phyloP scores from a whole-genome alignment of 2,888 invertebrate species.

The Trichacis sp. region DNA sequence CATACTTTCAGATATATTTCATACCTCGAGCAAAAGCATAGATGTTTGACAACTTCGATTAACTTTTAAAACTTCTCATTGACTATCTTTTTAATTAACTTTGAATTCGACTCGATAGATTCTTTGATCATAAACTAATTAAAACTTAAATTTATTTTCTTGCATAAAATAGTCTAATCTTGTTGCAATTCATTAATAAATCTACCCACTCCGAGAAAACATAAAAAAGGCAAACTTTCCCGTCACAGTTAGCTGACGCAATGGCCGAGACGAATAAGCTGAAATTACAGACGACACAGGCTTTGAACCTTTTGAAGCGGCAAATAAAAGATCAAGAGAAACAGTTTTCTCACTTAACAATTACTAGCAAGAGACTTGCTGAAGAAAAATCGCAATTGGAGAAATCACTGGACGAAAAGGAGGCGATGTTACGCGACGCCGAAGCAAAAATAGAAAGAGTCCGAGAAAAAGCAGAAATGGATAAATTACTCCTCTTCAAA shows the following conservation, averaged over 20 bases:
- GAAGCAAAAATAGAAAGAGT: slow-evolving; percentile 46
- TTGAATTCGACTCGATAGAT: no score
- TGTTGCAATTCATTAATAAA: no score
- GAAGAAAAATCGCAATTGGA: slow-evolving; percentile 51
- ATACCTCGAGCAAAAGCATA: no score
- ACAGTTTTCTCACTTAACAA: slow-evolving; percentile 51
- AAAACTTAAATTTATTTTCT: no score
- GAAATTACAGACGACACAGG: slow-evolving; percentile 45
- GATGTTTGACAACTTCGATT: no score
- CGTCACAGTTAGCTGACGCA: slow-evolving; percentile 40
- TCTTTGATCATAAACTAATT: no score
- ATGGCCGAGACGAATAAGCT: slow-evolving; percentile 40
- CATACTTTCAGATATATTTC: no score
- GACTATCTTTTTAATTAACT: no score
- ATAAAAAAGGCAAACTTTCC: background rate
- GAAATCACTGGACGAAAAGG: slow-evolving; percentile 47
- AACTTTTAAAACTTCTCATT: no score
- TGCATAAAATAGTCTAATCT: no score
- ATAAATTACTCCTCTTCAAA: slow-evolving; percentile 46
- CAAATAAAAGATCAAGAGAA: slow-evolving; percentile 52
- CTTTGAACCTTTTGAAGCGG: slow-evolving; percentile 47
- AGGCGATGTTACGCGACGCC: slow-evolving; percentile 34
- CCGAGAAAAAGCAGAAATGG: slow-evolving; percentile 45
- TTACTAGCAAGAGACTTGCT: slow-evolving; percentile 49
- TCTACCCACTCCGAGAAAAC: background rate